Percentiles rank a stretch among this genome's conserved stretches.
Evolutionary conservation across 2,113 vertebrate genomes (phyloP).

Genomic region (Zapornia atra): DNA sequence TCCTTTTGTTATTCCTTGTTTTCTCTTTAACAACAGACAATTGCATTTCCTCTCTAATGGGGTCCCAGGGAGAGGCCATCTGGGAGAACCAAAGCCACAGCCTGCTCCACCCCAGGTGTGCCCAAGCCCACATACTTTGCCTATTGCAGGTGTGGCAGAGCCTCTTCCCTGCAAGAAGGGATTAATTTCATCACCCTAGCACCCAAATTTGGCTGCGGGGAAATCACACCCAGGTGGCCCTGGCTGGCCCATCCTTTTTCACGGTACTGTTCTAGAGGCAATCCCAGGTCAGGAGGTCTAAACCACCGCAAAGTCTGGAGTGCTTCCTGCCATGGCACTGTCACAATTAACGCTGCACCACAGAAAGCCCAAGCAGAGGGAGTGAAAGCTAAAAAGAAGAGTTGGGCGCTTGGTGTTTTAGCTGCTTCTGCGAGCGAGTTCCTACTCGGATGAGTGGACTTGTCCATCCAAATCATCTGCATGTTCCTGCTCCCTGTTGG

Average conservation of each 20-base stretch:
- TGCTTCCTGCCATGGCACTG: not conserved
- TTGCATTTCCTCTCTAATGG: not conserved
- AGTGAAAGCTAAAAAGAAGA: not conserved
- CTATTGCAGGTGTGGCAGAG: not conserved
- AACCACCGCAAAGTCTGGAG: not conserved
- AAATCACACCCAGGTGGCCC: not conserved
- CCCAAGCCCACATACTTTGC: not conserved
- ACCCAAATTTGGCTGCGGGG: too few relatives aligned
- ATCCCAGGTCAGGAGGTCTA: too few relatives aligned
- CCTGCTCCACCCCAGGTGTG: not conserved
- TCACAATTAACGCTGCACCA: not conserved
- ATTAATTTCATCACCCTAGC: too few relatives aligned
- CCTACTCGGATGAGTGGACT: not conserved
- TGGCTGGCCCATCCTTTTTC: too few relatives aligned
- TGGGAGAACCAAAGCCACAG: rapidly evolving
- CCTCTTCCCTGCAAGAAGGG: not conserved
- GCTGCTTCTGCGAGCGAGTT: not conserved
- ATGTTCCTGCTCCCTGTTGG: not conserved
- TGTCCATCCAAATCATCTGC: not conserved
- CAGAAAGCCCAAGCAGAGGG: not conserved
- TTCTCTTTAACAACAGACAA: too few relatives aligned
- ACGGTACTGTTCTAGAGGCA: too few relatives aligned
- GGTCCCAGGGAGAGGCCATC: too few relatives aligned
- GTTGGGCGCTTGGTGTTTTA: rapidly evolving
- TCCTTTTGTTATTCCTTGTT: not conserved